Evolutionary conservation across 1,140 invertebrate genomes (phyloP).

Genomic region (Heliothis virescens): DNA sequence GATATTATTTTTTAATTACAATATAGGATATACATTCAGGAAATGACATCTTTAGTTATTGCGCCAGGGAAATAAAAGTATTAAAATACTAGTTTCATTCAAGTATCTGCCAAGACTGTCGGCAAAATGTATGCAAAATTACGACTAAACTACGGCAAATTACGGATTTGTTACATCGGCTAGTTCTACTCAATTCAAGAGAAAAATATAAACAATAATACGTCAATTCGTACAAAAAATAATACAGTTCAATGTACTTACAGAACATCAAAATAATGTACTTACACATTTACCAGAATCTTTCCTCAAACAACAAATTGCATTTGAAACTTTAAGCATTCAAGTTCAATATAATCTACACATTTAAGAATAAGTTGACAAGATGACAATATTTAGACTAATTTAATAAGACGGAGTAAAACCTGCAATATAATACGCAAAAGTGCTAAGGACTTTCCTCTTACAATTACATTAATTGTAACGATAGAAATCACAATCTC

Average conservation of each 20-base stretch:
- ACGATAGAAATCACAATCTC: constrained; percentile 58
- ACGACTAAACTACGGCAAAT: background rate
- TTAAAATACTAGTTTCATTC: background rate
- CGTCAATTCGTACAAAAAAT: background rate
- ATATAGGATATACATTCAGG: constrained; percentile 3
- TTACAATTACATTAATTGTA: constrained; percentile 51
- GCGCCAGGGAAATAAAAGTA: background rate
- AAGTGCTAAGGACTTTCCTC: constrained; percentile 53
- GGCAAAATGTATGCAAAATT: background rate
- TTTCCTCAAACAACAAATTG: constrained; percentile 6
- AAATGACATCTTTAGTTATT: background rate
- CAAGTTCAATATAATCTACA: constrained; percentile 39
- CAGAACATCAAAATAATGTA: constrained; percentile 24
- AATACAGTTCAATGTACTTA: background rate
- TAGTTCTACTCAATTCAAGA: too few relatives aligned
- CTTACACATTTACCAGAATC: constrained; percentile 22
- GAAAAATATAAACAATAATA: too few relatives aligned
- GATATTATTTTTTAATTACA: background rate
- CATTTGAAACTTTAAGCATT: constrained; percentile 19
- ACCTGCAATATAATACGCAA: constrained; percentile 59
- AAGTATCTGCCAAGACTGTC: background rate
- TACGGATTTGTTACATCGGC: too few relatives aligned
- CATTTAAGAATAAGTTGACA: constrained; percentile 31
- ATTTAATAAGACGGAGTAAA: constrained; percentile 58
- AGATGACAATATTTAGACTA: constrained; percentile 32